Conservation (phyloP, 2,113 vertebrate genomes). For the Rhagologus leucostigma region DNA sequence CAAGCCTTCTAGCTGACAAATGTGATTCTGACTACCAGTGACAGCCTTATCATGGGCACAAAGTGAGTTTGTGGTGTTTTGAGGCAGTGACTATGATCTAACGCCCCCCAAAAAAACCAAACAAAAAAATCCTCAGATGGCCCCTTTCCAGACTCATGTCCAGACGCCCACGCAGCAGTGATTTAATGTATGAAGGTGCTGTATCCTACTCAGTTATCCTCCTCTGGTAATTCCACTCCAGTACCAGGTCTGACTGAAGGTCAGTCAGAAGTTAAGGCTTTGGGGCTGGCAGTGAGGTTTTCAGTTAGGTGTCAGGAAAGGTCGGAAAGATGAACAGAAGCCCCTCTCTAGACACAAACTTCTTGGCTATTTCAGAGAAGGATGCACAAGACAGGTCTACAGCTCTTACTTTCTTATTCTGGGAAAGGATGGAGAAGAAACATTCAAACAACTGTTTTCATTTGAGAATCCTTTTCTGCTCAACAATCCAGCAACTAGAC, state of each 20-base stretch:
- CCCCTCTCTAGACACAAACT: background rate
- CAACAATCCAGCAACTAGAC: background rate
- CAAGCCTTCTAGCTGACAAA: background rate
- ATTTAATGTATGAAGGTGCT: background rate
- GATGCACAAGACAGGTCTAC: background rate
- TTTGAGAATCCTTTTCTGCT: background rate
- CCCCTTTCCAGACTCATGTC: background rate
- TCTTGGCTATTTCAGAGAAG: rapidly evolving
- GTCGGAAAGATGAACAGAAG: rapidly evolving
- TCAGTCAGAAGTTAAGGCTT: background rate
- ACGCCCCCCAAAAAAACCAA: background rate
- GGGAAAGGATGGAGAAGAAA: background rate
- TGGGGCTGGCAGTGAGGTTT: background rate
- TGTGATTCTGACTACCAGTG: background rate
- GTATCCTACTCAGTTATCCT: background rate
- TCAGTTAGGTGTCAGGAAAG: background rate
- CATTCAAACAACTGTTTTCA: background rate
- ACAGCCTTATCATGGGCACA: background rate
- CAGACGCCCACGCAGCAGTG: background rate
- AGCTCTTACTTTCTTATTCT: background rate
- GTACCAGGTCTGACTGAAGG: background rate
- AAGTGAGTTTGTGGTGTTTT: background rate
- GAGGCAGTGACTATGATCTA: background rate
- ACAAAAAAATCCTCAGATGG: background rate
- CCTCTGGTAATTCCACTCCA: background rate